Conservation (phyloP, 2,113 vertebrate species). For the Tricholaema leucomelas region DNA sequence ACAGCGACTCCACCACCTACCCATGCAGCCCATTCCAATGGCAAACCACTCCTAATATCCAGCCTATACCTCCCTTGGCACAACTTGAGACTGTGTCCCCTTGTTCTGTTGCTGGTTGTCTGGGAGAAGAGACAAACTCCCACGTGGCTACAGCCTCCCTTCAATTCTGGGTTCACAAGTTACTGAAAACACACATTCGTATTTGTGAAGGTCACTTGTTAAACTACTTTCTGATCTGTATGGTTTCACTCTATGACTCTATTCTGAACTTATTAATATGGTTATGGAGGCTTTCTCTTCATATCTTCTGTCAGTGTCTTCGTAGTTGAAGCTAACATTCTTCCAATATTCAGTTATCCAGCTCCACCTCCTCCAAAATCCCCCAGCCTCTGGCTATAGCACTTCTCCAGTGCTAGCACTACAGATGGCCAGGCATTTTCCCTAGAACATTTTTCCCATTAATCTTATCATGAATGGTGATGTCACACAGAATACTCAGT, state of each 20-base stretch:
- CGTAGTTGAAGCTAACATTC: background rate
- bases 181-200: background rate
- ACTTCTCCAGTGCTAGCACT: conserved; percentile 25
- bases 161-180: background rate
- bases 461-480: conserved; percentile 22
- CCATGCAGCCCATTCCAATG: no score
- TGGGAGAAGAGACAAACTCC: no score
- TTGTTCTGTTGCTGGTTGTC: no score
- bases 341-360: background rate
- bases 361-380: background rate
- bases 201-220: background rate
- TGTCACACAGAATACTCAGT: conserved; percentile 46
- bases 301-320: background rate
- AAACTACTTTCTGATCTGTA: background rate
- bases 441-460: conserved; percentile 35
- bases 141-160: no score
- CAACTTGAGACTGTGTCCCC: no score
- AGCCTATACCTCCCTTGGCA: no score
- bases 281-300: background rate
- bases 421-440: conserved; percentile 38
- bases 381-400: background rate
- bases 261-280: background rate
- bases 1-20: no score
- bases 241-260: no score
- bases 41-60: no score